These are phyloP conservation scores for Neosilurus mollespiculum DNA, from an alignment of 2,797 vertebrate species.

Conservation along the genomic window DNA sequence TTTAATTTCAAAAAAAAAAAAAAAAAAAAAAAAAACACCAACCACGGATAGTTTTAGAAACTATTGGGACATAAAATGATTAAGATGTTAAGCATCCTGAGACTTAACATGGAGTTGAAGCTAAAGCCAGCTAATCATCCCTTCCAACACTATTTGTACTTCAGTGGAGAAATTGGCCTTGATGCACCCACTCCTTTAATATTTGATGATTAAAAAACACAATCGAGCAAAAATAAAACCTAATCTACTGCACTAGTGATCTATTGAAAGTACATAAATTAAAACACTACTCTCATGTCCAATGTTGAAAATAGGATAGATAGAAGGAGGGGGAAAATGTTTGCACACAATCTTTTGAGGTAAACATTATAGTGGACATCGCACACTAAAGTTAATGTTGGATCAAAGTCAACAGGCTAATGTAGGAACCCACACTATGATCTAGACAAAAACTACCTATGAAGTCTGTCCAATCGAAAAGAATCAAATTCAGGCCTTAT, in stretches of 20 bases:
- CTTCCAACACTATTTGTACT: conserved; percentile 35
- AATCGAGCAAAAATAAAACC: conserved; percentile 61
- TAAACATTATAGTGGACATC: conserved; percentile 48
- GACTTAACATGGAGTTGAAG: conserved; percentile 26
- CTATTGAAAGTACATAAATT: conserved; percentile 66
- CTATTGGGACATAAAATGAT: conserved; percentile 29
- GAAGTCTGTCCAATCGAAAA: conserved; percentile 33
- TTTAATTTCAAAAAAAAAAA: conserved; percentile 37
- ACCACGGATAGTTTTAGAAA: conserved; percentile 37
- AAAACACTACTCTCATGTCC: conserved; percentile 78
- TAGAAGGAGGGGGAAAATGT: conserved; percentile 57
- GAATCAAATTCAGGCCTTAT: conserved; percentile 32
- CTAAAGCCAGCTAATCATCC: conserved; percentile 37
- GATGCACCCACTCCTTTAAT: conserved; percentile 19
- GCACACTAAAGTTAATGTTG: conserved; percentile 32
- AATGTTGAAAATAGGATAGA: conserved; percentile 70
- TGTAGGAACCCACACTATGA: conserved; percentile 13
- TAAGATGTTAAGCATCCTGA: conserved; percentile 41
- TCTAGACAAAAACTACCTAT: conserved; percentile 47
- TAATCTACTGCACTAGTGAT: conserved; percentile 73
- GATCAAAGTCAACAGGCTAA: conserved; percentile 19
- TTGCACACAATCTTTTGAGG: conserved; percentile 62
- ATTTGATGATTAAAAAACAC: background rate
- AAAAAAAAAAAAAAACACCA: conserved; percentile 21
- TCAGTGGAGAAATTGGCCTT: conserved; percentile 22